phyloP scores from a whole-genome alignment of 2,797 vertebrate genomes.

The Pangasius sanitwongsei region DNA sequence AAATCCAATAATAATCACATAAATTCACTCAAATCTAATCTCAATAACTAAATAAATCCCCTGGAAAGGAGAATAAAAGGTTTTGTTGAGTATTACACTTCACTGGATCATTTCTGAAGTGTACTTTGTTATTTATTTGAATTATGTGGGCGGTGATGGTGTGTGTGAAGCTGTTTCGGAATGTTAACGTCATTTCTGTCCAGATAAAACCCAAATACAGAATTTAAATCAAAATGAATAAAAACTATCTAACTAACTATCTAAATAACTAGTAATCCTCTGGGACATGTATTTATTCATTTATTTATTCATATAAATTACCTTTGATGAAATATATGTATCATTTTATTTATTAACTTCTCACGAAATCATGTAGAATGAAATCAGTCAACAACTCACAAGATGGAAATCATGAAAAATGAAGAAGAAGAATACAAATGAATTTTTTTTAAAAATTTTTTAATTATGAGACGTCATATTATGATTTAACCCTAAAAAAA shows the following conservation, averaged over 20 bases:
- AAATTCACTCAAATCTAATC: conserved; percentile 26
- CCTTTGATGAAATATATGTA: background rate
- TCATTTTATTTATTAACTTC: background rate
- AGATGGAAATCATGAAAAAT: background rate
- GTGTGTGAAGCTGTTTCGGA: background rate
- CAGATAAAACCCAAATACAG: background rate
- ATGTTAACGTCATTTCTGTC: background rate
- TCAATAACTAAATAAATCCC: conserved; percentile 20
- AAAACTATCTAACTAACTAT: background rate
- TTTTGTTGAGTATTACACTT: conserved; percentile 61
- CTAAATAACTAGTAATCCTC: background rate
- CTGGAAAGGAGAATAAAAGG: conserved; percentile 35
- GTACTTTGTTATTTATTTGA: conserved; percentile 17
- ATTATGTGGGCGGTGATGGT: background rate
- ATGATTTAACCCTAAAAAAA: background rate
- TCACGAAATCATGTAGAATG: background rate
- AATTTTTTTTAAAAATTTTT: background rate
- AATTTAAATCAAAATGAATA: background rate
- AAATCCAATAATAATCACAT: conserved; percentile 35
- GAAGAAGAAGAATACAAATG: too few species aligned
- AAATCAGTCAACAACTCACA: background rate
- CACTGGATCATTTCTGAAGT: conserved; percentile 30
- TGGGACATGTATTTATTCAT: background rate
- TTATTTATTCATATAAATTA: background rate
- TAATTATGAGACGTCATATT: background rate